Percentiles rank a stretch among this genome's conserved stretches.
Conservation (phyloP, 2,888 invertebrate genomes). For the Hartigia nigra region DNA sequence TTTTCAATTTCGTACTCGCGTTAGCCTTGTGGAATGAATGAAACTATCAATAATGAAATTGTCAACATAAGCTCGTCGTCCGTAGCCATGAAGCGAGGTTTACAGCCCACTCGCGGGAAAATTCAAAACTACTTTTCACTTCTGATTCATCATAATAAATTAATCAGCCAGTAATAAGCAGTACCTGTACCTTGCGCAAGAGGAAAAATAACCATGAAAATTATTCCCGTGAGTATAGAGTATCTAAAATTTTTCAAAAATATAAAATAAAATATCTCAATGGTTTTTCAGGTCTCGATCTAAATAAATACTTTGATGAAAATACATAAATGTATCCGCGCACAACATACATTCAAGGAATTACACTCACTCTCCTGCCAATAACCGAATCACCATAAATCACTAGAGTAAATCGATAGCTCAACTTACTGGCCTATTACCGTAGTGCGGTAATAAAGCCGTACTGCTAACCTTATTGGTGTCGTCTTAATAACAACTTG, state of each 20-base stretch:
- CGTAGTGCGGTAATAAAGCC: conserved; percentile 55
- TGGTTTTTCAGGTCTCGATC: neutral
- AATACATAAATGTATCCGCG: neutral
- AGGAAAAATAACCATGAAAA: no score
- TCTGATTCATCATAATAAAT: no score
- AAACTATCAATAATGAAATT: neutral
- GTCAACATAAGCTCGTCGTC: neutral
- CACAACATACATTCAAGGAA: neutral
- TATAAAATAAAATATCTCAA: neutral
- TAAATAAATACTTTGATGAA: neutral
- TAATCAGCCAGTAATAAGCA: no score
- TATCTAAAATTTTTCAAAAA: no score
- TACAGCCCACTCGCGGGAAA: neutral
- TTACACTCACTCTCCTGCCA: neutral
- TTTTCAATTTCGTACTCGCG: neutral
- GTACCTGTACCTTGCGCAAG: no score
- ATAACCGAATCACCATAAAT: conserved; percentile 40
- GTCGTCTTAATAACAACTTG: conserved; percentile 61
- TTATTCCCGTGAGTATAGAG: no score
- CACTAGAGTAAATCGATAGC: conserved; percentile 54
- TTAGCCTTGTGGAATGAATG: neutral
- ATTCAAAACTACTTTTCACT: no score
- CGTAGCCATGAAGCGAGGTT: neutral
- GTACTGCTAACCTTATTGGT: conserved; percentile 60
- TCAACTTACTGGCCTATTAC: conserved; percentile 53